Evolutionary conservation across 2,113 vertebrate species (phyloP), one percentile per base, ranked within the genome.

Genomic region (Saccopteryx leptura): DNA sequence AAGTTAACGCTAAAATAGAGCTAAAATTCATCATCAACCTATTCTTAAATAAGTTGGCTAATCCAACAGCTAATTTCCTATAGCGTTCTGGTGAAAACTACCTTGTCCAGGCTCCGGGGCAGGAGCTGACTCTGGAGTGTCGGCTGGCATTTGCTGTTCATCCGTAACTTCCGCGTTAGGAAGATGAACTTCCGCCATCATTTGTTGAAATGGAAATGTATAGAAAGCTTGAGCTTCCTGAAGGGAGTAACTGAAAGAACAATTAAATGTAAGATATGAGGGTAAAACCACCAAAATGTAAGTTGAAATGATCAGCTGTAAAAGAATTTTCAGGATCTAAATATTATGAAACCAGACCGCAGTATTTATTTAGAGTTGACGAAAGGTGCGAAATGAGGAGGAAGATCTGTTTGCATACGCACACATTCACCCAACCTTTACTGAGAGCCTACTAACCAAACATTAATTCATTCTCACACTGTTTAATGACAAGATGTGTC

Each of bases 181-280:
- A 3, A 39, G 39, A 39, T 39, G 39, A 39, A 93, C 96, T 2
- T 97, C 97, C 13, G 98, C 95, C 98, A 98, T 98, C 97, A 98
- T 97, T 90, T 98, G 98, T 61, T 97, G 97, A 94, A 98, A 98
- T 0, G 98, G 98, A 83, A 98, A 98, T 0, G 98, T 39, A 91
- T 98, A 98, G 94, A 98, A 98, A 2, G 98, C 97, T 93, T 98
- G 98, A 87, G 97, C 96, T 91, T 98, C 98, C 94, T 98, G 98
- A 93, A 99, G 97, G 15, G 98, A 98, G n/a, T 96, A 98, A 60
- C 99, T 99, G 97, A 72, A 97, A 97, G 74, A 81, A 56, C 21
- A 91, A 91, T 46, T 1, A 50, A 33, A 18, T 39, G 61, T 28
- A 69, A 50, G 46, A 13, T 0, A 56, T 1, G 14, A 68, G 11